Percentiles rank a stretch among this genome's conserved stretches.
phyloP scores from a whole-genome alignment of 2,797 vertebrate genomes.

The Lophotriccus pileatus region DNA sequence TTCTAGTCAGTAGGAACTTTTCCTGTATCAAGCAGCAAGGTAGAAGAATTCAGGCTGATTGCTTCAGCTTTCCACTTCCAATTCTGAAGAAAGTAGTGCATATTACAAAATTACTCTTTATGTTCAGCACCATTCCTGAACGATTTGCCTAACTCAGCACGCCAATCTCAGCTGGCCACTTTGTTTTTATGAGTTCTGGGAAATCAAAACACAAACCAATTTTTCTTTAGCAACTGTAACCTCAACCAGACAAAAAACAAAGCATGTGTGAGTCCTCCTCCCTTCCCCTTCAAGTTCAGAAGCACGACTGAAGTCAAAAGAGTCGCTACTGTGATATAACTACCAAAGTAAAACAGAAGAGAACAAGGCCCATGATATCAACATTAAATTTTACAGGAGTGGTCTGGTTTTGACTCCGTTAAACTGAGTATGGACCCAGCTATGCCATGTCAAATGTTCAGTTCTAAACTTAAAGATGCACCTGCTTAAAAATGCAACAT shows the following conservation, averaged over 20 bases:
- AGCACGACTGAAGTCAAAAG: not conserved
- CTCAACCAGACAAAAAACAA: not conserved
- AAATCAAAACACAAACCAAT: not conserved
- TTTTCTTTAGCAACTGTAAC: not conserved
- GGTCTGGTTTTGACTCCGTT: not conserved
- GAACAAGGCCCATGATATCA: not conserved
- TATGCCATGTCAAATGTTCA: not conserved
- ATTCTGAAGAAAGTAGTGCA: not conserved
- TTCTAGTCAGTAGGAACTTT: not conserved
- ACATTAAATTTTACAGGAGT: not conserved
- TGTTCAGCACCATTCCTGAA: not conserved
- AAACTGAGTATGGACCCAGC: not conserved
- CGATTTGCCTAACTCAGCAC: not conserved
- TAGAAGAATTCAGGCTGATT: not conserved
- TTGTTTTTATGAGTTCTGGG: not conserved
- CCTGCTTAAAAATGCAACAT: not conserved
- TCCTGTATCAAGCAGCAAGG: not conserved
- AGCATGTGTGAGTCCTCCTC: fast-evolving
- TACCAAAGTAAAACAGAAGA: not conserved
- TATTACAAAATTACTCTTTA: not conserved
- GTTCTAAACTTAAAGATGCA: not conserved
- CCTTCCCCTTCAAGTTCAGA: not conserved
- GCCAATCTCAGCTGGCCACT: not conserved
- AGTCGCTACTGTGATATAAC: fast-evolving
- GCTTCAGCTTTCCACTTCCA: not conserved